Conservation (phyloP, 2,113 vertebrate genomes). For the Neofelis nebulosa region DNA sequence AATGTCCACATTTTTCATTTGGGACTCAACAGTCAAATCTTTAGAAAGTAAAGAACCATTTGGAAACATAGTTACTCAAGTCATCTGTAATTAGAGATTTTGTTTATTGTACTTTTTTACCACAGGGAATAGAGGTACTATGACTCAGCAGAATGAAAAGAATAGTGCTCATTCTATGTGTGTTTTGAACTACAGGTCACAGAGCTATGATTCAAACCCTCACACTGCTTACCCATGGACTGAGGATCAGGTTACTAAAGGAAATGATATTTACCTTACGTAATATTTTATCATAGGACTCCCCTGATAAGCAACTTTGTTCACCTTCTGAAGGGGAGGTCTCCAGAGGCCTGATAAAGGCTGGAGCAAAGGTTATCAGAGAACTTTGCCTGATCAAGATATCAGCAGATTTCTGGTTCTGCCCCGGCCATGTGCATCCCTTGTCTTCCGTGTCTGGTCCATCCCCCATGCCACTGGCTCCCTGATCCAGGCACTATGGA, state of each 20-base stretch:
- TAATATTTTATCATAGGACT: not conserved
- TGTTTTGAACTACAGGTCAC: not conserved
- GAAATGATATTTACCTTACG: not conserved
- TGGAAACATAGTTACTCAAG: not conserved
- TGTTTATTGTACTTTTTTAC: not conserved
- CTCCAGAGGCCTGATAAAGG: not conserved
- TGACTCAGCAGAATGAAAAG: not conserved
- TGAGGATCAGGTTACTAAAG: not conserved
- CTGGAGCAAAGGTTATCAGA: not conserved
- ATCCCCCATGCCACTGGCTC: not conserved
- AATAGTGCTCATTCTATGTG: too few species aligned
- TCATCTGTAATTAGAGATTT: not conserved
- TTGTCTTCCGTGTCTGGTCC: not conserved
- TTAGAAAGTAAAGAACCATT: not conserved
- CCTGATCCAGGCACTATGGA: not conserved
- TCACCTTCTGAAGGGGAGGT: not conserved
- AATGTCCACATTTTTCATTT: not conserved
- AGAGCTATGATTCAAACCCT: not conserved
- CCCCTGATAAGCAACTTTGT: not conserved
- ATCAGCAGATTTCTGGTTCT: not conserved
- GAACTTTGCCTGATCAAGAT: not conserved
- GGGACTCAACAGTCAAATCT: not conserved
- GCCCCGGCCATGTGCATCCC: fast-evolving
- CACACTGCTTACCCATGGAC: not conserved
- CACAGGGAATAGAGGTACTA: not conserved